Percentiles rank a stretch among this genome's conserved stretches.
Evolutionary conservation across 2,888 invertebrate genomes (phyloP).

Genomic region (Zeuzera pyrina): DNA sequence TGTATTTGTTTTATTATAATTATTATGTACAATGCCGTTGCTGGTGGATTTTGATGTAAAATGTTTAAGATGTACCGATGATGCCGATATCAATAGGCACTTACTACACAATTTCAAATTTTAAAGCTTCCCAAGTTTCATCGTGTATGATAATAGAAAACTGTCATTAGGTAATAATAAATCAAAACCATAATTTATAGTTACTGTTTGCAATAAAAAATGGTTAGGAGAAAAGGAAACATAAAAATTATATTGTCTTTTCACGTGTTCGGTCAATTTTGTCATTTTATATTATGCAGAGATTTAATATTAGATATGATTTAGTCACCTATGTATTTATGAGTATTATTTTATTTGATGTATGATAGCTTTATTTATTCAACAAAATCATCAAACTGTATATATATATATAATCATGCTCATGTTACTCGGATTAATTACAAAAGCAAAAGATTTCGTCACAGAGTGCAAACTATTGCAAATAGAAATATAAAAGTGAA

Average conservation of each 20-base stretch:
- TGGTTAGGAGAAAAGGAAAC: constrained; percentile 42
- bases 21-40: constrained; percentile 21
- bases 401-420: too few species aligned
- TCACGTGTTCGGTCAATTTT: constrained; percentile 49
- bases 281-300: too few species aligned
- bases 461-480: too few species aligned
- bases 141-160: background rate
- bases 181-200: constrained; percentile 59
- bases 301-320: too few species aligned
- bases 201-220: constrained; percentile 50
- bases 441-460: too few species aligned
- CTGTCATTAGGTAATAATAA: constrained; percentile 30
- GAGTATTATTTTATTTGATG: too few species aligned
- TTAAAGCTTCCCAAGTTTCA: background rate
- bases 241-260: constrained; percentile 62
- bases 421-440: too few species aligned
- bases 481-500: too few species aligned
- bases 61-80: background rate
- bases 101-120: background rate
- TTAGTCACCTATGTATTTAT: too few species aligned
- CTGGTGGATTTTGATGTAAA: background rate
- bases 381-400: too few species aligned
- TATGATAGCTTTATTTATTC: too few species aligned
- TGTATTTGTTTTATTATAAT: constrained; percentile 30
- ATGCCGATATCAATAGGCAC: background rate